Base-by-base conservation (phyloP, 2,797 vertebrate genomes). In the Apodemus agrarius region DNA sequence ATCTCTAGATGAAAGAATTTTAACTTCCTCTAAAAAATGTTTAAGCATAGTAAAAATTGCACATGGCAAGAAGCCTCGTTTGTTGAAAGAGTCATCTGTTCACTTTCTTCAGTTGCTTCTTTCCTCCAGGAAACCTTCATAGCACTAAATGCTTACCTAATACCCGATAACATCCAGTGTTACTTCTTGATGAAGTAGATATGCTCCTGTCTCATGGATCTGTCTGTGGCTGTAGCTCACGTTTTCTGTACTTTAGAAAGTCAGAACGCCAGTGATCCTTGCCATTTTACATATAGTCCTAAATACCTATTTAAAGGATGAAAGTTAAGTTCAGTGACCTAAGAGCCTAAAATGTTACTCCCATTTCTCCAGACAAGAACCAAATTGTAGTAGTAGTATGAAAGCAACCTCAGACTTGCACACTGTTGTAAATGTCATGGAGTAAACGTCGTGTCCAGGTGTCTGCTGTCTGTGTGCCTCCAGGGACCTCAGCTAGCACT, bases 51-150 rank as follows among this genome's bases (percentile, higher is more conserved):
- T 96, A 96, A 96, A 97, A 96, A 89, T 97, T 63, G 61, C 89
- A 34, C 89, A 34, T 97, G 97, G 84, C 78, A 96, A 94, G 90
- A 95, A 95, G 89, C 67, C 63, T 91, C 74, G 69, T 92, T 74
- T 97, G 95, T 91, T 97, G 97, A 97, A 96, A 97, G 95, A 97
- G 92, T 95, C 95, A 97, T 97, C 89, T 85, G 67, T 92, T 88
- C 93, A 86, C 96, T 97, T 97, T 96, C 94, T 97, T 96, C 92
- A 54, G 87, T 96, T 90, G 81, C 93, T 93, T 95, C 94, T 96
- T 97, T 96, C 90, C 93, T 95, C 93, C 82, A 91, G 92, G 97
- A 97, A 96, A 94, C 74, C 84, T 49, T 97, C 92, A 80, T 94
- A 89, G 74, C 81, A 86, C 82, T 93, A 96, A 86, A 93, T 95